Conservation (phyloP, 2,888 invertebrate species). For the Hydraecia micacea region DNA sequence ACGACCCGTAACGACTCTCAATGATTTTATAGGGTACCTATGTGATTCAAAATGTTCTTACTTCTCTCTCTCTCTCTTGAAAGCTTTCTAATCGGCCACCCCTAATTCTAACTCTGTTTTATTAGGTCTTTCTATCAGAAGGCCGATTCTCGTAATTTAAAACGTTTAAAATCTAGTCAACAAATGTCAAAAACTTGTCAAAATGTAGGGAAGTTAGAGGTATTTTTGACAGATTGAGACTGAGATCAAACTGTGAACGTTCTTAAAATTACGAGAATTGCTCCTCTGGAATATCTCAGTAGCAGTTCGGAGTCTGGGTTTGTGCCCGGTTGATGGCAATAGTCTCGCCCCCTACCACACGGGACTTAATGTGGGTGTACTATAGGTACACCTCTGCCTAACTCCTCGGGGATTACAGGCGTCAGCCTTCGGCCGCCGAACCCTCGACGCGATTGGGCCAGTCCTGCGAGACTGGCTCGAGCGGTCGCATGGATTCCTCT, state of each 20-base stretch:
- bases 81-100: not conserved
- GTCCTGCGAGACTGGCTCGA: too few relatives aligned
- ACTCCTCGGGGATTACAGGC: not conserved
- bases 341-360: not conserved
- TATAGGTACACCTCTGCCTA: not conserved
- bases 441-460: too few relatives aligned
- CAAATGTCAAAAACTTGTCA: too few relatives aligned
- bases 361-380: not conserved
- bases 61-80: not conserved
- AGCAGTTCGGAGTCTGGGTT: not conserved
- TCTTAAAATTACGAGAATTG: too few relatives aligned
- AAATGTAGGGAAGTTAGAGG: too few relatives aligned
- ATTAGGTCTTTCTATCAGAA: not conserved
- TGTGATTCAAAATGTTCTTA: not conserved
- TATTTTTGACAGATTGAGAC: too few relatives aligned
- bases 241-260: too few relatives aligned
- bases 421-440: too few relatives aligned
- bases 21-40: not conserved
- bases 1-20: too few relatives aligned
- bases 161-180: too few relatives aligned
- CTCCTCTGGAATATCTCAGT: not conserved
- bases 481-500: too few relatives aligned
- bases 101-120: not conserved
- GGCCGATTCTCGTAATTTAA: too few relatives aligned
- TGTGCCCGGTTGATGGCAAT: not conserved